Evolutionary conservation across 1,140 invertebrate species (phyloP).

Genomic region (Nixonia krombeini): DNA sequence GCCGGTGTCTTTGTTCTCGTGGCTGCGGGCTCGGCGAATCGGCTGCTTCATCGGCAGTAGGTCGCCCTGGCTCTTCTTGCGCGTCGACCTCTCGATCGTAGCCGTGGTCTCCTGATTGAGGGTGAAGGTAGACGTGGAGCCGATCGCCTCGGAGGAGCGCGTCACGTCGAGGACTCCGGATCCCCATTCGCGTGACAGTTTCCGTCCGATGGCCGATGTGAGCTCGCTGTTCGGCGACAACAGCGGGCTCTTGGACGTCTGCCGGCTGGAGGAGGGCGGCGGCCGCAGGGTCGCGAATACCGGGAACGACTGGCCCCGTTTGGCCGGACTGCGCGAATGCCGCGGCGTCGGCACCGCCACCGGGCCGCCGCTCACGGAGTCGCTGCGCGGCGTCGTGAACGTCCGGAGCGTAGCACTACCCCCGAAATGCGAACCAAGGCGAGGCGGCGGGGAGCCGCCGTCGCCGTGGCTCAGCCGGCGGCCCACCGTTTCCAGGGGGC

Average conservation of each 20-base stretch:
- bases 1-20: slow-evolving; percentile 64
- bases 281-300: slow-evolving; percentile 64
- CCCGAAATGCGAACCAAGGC: slow-evolving; percentile 55
- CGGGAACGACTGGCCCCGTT: slow-evolving; percentile 68
- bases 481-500: slow-evolving; percentile 66
- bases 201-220: slow-evolving; percentile 63
- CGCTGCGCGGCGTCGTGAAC: slow-evolving; percentile 53
- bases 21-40: slow-evolving; percentile 64
- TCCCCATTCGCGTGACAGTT: slow-evolving; percentile 67
- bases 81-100: slow-evolving; percentile 36
- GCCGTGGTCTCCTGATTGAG: slow-evolving; percentile 53
- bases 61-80: slow-evolving; percentile 54
- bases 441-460: slow-evolving; percentile 63
- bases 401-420: slow-evolving; percentile 61
- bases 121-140: slow-evolving; percentile 48
- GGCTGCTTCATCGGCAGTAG: slow-evolving; percentile 56
- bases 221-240: slow-evolving; percentile 66
- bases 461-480: slow-evolving; percentile 67
- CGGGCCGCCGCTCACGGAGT: slow-evolving; percentile 53
- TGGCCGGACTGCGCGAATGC: slow-evolving; percentile 65
- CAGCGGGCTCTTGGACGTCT: slow-evolving; percentile 60
- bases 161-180: slow-evolving; percentile 63
- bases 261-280: slow-evolving; percentile 48
- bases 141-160: slow-evolving; percentile 63
- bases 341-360: slow-evolving; percentile 54